Conservation (phyloP, 1,140 invertebrate genomes). For the Neodiprion virginianus region DNA sequence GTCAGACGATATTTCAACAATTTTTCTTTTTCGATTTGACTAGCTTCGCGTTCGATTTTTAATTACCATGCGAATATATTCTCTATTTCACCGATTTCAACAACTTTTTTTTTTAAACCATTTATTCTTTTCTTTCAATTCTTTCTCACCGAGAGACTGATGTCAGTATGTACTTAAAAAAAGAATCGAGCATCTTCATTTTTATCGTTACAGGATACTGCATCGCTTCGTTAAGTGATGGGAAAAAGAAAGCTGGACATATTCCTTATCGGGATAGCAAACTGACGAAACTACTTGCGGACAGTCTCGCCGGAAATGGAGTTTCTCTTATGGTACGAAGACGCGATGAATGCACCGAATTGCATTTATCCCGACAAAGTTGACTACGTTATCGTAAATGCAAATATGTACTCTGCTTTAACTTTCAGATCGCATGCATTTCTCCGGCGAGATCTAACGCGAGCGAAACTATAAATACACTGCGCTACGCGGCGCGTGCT, state of each 20-base stretch:
- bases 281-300: slow-evolving; percentile 89
- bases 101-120: too few relatives aligned
- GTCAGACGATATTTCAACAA: too few relatives aligned
- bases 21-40: too few relatives aligned
- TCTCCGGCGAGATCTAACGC: slow-evolving; percentile 86
- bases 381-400: slow-evolving; percentile 1
- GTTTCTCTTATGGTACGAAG: slow-evolving; percentile 86
- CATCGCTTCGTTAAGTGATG: slow-evolving; percentile 88
- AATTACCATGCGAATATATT: too few relatives aligned
- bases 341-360: background rate
- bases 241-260: slow-evolving; percentile 80
- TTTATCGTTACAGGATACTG: slow-evolving; percentile 79
- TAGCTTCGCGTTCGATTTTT: too few relatives aligned
- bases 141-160: too few relatives aligned
- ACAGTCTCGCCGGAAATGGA: slow-evolving; percentile 93
- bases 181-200: background rate
- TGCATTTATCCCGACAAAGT: slow-evolving; percentile 4
- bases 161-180: too few relatives aligned
- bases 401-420: slow-evolving; percentile 21
- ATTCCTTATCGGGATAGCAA: slow-evolving; percentile 95
- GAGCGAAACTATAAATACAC: slow-evolving; percentile 90
- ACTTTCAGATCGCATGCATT: slow-evolving; percentile 86
- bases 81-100: too few relatives aligned
- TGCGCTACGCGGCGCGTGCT: slow-evolving; percentile 86
- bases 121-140: too few relatives aligned